Conservation (phyloP, 2,113 vertebrate species). For the Brevimyrus niger region DNA sequence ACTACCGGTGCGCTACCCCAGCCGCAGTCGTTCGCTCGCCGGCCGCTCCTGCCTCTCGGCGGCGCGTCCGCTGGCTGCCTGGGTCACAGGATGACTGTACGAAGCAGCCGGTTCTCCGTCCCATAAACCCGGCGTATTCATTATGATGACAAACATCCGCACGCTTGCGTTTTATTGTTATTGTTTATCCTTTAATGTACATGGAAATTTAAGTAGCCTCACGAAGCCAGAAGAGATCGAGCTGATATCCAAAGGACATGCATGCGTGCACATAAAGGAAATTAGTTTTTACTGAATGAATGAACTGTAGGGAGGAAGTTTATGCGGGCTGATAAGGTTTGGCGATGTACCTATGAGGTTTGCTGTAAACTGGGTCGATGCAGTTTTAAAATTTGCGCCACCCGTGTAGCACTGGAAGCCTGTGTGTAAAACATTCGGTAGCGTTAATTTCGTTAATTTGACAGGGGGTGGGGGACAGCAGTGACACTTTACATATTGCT, state of each 20-base stretch:
- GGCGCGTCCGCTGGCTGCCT: neutral
- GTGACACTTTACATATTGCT: neutral
- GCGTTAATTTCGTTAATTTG: neutral
- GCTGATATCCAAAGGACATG: neutral
- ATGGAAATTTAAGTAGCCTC: neutral
- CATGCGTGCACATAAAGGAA: neutral
- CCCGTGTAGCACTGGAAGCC: neutral
- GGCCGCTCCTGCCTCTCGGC: neutral
- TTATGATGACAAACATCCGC: neutral
- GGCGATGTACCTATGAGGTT: too few relatives aligned
- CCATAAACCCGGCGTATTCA: neutral
- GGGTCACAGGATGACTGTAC: neutral
- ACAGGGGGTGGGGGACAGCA: neutral
- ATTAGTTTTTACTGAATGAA: neutral
- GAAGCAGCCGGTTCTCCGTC: neutral
- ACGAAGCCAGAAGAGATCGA: neutral
- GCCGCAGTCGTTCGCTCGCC: neutral
- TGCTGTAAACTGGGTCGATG: neutral
- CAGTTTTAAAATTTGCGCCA: slow-evolving; percentile 13
- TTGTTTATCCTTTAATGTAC: neutral
- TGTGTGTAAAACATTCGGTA: neutral
- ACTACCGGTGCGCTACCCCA: neutral
- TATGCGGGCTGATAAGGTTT: neutral
- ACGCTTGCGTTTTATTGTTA: neutral
- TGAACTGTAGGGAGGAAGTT: neutral